phyloP scores from a whole-genome alignment of 2,888 invertebrate genomes.

The Drosophila antonietae region DNA sequence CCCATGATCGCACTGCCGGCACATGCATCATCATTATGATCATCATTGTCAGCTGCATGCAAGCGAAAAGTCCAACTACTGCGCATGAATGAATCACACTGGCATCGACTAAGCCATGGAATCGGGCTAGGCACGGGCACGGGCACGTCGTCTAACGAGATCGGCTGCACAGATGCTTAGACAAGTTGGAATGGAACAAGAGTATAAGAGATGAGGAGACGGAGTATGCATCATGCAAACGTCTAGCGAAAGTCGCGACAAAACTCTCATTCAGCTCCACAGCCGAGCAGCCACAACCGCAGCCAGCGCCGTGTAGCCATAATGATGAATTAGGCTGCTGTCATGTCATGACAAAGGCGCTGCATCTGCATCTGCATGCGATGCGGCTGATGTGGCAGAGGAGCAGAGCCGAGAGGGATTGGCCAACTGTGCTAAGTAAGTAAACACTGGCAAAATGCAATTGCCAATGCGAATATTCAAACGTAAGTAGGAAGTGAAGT shows the following conservation, averaged over 20 bases:
- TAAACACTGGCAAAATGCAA: constrained; percentile 72
- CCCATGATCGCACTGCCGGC: constrained; percentile 36
- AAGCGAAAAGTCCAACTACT: constrained; percentile 70
- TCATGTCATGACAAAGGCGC: constrained; percentile 82
- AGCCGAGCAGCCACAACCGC: constrained; percentile 33
- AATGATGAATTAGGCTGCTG: constrained; percentile 82
- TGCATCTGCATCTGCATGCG: constrained; percentile 76
- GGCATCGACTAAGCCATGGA: constrained; percentile 40
- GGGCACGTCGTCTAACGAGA: constrained; percentile 60
- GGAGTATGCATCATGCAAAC: constrained; percentile 56
- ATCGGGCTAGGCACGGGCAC: constrained; percentile 49
- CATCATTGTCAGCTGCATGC: constrained; percentile 76
- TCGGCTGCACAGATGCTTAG: constrained; percentile 54
- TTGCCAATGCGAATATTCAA: constrained; percentile 70
- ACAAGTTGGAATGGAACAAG: background rate
- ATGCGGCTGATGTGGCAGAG: constrained; percentile 43
- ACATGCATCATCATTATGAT: constrained; percentile 74
- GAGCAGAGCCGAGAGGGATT: background rate
- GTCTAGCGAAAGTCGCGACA: constrained; percentile 80
- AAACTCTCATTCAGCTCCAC: constrained; percentile 65
- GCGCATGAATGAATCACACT: constrained; percentile 78
- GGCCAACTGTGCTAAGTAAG: constrained; percentile 55
- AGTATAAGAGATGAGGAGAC: background rate
- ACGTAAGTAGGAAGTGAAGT: constrained; percentile 74
- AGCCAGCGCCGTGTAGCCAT: constrained; percentile 64